These are phyloP conservation scores for Bhutanitis thaidina DNA, from an alignment of 2,888 invertebrate genomes.

Conservation along the genomic window DNA sequence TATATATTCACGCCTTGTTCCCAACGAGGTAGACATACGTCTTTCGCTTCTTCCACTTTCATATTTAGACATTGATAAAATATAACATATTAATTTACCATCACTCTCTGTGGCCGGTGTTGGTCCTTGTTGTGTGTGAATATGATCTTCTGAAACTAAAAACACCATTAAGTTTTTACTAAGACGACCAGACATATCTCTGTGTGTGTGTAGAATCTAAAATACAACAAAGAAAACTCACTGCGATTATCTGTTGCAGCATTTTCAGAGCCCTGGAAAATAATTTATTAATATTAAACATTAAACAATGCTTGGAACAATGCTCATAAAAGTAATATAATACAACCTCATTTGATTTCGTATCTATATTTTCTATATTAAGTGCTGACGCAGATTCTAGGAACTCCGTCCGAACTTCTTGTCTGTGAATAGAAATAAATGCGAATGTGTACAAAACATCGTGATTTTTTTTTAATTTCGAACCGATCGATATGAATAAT, in stretches of 20 bases:
- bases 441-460: too few species aligned
- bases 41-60: too few species aligned
- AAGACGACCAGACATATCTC: too few species aligned
- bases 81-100: neutral
- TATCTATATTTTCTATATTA: neutral
- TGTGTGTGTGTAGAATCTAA: too few species aligned
- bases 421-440: slow-evolving; percentile 33
- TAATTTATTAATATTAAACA: neutral
- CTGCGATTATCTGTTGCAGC: neutral
- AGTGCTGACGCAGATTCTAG: slow-evolving; percentile 33
- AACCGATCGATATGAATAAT: too few species aligned
- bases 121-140: slow-evolving; percentile 1
- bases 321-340: neutral
- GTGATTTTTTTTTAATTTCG: too few species aligned
- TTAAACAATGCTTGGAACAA: too few species aligned
- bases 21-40: too few species aligned
- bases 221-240: too few species aligned
- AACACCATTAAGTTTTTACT: neutral
- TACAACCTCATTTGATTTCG: slow-evolving; percentile 6
- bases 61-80: too few species aligned
- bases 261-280: neutral
- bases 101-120: slow-evolving; percentile 3
- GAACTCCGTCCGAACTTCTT: slow-evolving; percentile 55
- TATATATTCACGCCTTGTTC: too few species aligned
- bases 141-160: slow-evolving; percentile 1